Evolutionary conservation across 2,888 invertebrate species (phyloP).

Genomic region (Willowsia nigromaculata): DNA sequence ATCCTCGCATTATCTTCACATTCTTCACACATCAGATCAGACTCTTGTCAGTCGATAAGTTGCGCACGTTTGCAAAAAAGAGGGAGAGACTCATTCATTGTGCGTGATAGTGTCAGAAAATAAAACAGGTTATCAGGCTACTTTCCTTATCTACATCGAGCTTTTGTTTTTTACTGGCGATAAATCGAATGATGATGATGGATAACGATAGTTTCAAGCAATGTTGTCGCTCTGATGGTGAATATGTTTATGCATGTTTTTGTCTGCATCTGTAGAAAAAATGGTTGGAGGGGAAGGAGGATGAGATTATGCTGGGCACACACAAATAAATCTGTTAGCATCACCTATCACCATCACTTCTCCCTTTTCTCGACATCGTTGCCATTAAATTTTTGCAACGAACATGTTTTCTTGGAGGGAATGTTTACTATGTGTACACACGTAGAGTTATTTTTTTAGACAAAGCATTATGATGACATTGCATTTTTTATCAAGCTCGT

Average conservation of each 20-base stretch:
- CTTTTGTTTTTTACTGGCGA: conserved; percentile 1
- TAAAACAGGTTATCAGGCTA: neutral
- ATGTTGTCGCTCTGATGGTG: neutral
- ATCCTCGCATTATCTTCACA: neutral
- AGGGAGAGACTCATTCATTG: neutral
- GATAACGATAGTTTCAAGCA: conserved; percentile 5
- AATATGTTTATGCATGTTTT: neutral
- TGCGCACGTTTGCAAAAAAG: conserved; percentile 11
- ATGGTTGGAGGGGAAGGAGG: neutral
- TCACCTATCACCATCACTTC: neutral
- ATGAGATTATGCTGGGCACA: conserved; percentile 9
- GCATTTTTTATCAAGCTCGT: conserved; percentile 21
- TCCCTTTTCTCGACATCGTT: neutral
- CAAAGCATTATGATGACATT: conserved; percentile 45
- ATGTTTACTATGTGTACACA: neutral
- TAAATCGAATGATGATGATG: conserved; percentile 10
- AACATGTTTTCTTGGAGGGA: neutral
- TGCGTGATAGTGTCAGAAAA: neutral
- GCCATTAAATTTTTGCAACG: conserved; percentile 5
- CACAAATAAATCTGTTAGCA: conserved; percentile 39
- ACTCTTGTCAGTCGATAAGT: neutral
- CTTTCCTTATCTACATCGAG: neutral
- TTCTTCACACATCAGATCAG: neutral
- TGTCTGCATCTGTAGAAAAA: neutral
- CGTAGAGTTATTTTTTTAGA: neutral